A percentile compares a stretch with the other conserved stretches of the same genome.
phyloP scores from a whole-genome alignment of 1,140 invertebrate genomes.

The Gerris buenoi region DNA sequence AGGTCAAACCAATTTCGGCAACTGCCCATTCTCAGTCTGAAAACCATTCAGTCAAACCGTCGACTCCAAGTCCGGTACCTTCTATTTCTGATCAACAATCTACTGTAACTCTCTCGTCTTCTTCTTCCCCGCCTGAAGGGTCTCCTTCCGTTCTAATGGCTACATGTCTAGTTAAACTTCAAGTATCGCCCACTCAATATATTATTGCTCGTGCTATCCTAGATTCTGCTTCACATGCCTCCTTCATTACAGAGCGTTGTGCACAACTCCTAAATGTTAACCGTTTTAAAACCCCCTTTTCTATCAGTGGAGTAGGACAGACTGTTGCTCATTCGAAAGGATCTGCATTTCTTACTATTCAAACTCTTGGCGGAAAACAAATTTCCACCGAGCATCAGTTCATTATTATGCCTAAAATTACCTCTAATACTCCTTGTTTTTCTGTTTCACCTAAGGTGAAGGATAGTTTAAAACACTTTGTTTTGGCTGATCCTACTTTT shows the following conservation, averaged over 20 bases:
- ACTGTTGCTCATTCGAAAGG: background rate
- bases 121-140: background rate
- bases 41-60: background rate
- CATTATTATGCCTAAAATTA: background rate
- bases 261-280: background rate
- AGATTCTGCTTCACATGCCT: background rate
- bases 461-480: background rate
- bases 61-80: too few relatives aligned
- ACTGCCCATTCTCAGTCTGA: background rate
- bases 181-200: background rate
- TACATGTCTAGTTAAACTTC: background rate
- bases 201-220: background rate
- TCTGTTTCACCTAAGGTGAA: background rate
- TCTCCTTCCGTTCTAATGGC: background rate
- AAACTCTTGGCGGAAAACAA: background rate
- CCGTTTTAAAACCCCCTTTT: background rate
- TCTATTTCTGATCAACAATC: background rate
- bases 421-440: background rate
- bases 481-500: background rate
- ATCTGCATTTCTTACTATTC: background rate
- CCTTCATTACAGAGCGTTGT: background rate
- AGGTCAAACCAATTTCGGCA: background rate
- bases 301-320: background rate
- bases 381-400: background rate
- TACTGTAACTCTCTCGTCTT: background rate